Evolutionary conservation across 2,797 vertebrate genomes (phyloP).

Genomic region (Pantherophis vulpinus): DNA sequence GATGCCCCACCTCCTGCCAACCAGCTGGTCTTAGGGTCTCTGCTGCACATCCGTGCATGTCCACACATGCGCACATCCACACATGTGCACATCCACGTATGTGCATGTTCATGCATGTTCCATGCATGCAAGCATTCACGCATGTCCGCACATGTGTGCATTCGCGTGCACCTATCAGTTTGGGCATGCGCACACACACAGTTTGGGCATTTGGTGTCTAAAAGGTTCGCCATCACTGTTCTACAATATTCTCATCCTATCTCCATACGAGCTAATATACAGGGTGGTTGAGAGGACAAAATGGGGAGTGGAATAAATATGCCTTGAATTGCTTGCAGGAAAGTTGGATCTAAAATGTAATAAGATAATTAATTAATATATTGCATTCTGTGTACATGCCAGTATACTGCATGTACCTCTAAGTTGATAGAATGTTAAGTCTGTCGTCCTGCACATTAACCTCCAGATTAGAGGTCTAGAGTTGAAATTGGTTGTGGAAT

Average conservation of each 20-base stretch:
- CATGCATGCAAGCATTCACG: no score
- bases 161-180: no score
- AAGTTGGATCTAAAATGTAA: neutral
- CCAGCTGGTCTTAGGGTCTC: no score
- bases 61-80: accelerated
- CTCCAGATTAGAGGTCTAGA: neutral
- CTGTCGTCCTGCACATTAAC: neutral
- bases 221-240: no score
- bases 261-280: neutral
- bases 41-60: no score
- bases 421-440: neutral
- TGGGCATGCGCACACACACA: no score
- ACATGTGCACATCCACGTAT: no score
- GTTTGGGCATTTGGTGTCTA: no score
- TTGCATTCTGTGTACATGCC: neutral
- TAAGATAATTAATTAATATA: neutral
- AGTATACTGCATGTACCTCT: neutral
- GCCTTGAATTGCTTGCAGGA: neutral
- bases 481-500: neutral
- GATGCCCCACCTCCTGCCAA: no score
- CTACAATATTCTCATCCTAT: neutral
- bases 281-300: neutral
- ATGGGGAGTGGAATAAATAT: neutral
- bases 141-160: no score
- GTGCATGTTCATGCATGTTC: no score